Percentiles rank a stretch among this genome's conserved stretches.
Conservation (phyloP, 2,888 invertebrate species). For the Cantharis lateralis region DNA sequence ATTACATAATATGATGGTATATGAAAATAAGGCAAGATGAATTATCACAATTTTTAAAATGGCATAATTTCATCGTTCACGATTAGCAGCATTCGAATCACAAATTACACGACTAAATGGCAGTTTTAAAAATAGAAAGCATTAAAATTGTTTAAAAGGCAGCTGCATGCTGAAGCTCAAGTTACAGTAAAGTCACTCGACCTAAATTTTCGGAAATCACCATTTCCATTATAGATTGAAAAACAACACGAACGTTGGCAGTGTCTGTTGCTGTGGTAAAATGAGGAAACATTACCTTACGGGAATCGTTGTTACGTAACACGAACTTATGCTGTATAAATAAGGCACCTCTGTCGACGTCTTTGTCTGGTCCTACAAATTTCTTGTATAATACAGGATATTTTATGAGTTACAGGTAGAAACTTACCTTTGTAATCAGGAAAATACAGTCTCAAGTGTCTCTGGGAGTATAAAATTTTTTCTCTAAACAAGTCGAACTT, state of each 20-base stretch:
- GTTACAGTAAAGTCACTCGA: slow-evolving; percentile 60
- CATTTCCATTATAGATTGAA: slow-evolving; percentile 69
- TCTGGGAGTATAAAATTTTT: slow-evolving; percentile 65
- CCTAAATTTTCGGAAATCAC: slow-evolving; percentile 66
- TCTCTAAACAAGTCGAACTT: slow-evolving; percentile 69
- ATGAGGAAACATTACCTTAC: slow-evolving; percentile 66
- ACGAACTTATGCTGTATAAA: slow-evolving; percentile 68
- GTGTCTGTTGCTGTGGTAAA: slow-evolving; percentile 72
- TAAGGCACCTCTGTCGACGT: slow-evolving; percentile 66
- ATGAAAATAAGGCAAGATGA: slow-evolving; percentile 6
- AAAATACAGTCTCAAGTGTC: slow-evolving; percentile 65
- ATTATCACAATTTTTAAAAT: slow-evolving; percentile 8
- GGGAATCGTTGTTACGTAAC: slow-evolving; percentile 60
- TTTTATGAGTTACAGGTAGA: neutral
- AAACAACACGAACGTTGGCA: slow-evolving; percentile 68
- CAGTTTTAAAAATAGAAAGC: neutral
- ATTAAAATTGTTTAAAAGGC: neutral
- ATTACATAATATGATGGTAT: neutral
- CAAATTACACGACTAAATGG: neutral
- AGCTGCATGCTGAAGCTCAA: neutral
- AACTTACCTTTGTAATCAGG: slow-evolving; percentile 61
- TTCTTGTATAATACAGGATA: too few species aligned
- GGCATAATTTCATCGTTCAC: neutral
- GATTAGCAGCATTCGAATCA: neutral
- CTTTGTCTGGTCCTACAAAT: slow-evolving; percentile 62